These are phyloP conservation scores for Salticus scenicus DNA, from an alignment of 2,888 invertebrate genomes.

Conservation along the genomic window DNA sequence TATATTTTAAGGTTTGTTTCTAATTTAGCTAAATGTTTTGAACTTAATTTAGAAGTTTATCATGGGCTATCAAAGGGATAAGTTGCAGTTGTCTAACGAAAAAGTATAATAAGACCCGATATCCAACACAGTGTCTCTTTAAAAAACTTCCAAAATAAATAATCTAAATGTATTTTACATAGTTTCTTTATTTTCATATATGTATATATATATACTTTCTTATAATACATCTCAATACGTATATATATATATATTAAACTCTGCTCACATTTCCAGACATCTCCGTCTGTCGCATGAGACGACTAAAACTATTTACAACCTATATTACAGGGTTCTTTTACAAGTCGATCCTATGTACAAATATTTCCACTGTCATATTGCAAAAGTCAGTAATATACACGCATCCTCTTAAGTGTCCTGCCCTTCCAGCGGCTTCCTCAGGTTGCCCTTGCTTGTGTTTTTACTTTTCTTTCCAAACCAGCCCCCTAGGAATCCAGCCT, in stretches of 20 bases:
- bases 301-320: constrained; percentile 64
- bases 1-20: no score
- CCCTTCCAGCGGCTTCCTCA: constrained; percentile 55
- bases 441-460: constrained; percentile 48
- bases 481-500: constrained; percentile 72
- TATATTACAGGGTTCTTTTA: constrained; percentile 57
- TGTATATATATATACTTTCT: not conserved
- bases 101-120: no score
- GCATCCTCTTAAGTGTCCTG: constrained; percentile 37
- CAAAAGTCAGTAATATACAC: not conserved
- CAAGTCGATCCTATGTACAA: constrained; percentile 52
- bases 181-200: constrained; percentile 15
- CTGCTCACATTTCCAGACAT: not conserved
- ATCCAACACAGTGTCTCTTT: no score
- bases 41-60: no score
- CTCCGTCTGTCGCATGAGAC: constrained; percentile 23
- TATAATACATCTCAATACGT: constrained; percentile 12
- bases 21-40: no score
- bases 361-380: constrained; percentile 43
- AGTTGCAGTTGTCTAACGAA: no score
- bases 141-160: no score
- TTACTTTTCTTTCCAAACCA: constrained; percentile 71
- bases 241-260: constrained; percentile 12
- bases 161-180: no score
- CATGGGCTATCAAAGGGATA: no score